Evolutionary conservation across 2,113 vertebrate species (phyloP), one percentile per base, ranked within the genome.

Genomic region (Pseudorectes ferrugineus): DNA sequence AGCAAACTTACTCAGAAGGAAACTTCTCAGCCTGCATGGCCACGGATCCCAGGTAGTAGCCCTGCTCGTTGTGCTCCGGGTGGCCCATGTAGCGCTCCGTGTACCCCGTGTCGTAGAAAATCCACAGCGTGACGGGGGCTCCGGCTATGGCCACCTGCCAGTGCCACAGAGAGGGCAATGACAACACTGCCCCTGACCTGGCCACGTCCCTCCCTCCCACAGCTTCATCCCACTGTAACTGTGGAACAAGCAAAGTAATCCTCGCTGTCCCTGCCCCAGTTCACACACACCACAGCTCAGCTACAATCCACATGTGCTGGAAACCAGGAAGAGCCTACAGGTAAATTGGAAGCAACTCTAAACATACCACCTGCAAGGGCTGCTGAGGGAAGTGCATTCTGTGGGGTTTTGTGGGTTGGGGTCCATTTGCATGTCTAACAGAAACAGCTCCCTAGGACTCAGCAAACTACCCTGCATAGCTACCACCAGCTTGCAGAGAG

Each of bases 21-120:
- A 98, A 98, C 81, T 98, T 98, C 76, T 98, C 98, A n/a, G 98
- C 98, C 74, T 98, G 98, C 98, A 98, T 98, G 88, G 98, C 98
- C 96, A 98, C 98, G 0, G 98, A 98, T 6, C 98, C 98, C 67
- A 98, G 93, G 93, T 98, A 98, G 80, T 98, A 98, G 7, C 98
- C 98, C 91, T 98, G 98, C 63, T 98, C 98, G 21, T 98, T 98
- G 91, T 98, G 97, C 85, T 98, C 98, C 0, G 98, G 98, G 92
- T 98, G 97, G 25, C 98, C 98, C 98, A 98, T 98, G 63, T 98
- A 98, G 31, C 98, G 98, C 83, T 98, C 98, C 0, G 98, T 98
- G 94, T 98, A 98, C 2, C 98, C 98, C 17, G 98, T 98, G 88
- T 98, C 98, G 15, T 98, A 98, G 95, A 98, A 98, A 57, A 98